Conservation (phyloP, 2,797 vertebrate genomes). For the Rachycentron canadum region DNA sequence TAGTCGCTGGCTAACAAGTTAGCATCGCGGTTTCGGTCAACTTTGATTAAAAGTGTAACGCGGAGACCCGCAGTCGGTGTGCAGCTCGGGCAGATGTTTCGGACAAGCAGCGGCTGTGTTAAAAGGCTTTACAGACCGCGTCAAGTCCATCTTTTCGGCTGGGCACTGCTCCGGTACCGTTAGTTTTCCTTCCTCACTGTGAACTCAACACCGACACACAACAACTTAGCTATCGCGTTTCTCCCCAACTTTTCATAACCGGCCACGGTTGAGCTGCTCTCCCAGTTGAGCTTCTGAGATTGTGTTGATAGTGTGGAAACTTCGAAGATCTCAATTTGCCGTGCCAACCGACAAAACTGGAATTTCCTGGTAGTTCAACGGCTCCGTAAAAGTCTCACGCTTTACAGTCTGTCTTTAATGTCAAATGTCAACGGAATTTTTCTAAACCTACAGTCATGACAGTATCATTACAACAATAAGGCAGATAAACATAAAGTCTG, state of each 20-base stretch:
- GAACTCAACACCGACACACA: background rate
- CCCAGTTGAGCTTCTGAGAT: background rate
- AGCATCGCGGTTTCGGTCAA: slow-evolving; percentile 47
- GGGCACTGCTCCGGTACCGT: background rate
- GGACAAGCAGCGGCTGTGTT: background rate
- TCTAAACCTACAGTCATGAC: background rate
- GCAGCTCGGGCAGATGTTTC: too few relatives aligned
- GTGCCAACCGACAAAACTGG: slow-evolving; percentile 9
- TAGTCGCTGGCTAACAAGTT: slow-evolving; percentile 52
- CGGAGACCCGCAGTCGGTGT: fast-evolving
- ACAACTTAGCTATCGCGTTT: too few relatives aligned
- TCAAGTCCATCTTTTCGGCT: too few relatives aligned
- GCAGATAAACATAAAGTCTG: background rate
- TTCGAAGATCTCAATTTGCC: background rate
- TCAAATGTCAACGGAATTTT: background rate
- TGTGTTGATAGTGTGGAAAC: background rate
- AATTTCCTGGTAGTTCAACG: slow-evolving; percentile 41
- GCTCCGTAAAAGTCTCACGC: slow-evolving; percentile 37
- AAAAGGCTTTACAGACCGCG: background rate
- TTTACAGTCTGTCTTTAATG: background rate
- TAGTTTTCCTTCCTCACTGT: slow-evolving; percentile 1
- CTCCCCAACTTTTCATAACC: background rate
- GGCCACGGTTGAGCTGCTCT: too few relatives aligned
- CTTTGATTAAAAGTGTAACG: slow-evolving; percentile 1
- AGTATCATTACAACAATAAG: background rate